Percentiles rank a stretch among this genome's conserved stretches.
Conservation (phyloP, 1,140 invertebrate genomes). For the Rhysida immarginata region DNA sequence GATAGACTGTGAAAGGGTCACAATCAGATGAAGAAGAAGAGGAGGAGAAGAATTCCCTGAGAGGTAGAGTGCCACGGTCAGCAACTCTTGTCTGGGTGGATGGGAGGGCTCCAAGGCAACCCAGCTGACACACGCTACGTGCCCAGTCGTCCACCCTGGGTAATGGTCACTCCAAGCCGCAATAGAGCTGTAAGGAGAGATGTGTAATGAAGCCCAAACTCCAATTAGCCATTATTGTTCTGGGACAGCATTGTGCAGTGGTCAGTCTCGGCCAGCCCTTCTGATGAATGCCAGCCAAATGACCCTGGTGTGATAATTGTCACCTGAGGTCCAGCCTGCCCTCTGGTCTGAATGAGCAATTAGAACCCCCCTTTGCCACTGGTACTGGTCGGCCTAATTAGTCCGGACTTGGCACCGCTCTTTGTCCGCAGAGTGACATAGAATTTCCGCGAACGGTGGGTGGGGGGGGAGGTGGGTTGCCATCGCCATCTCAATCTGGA, state of each 20-base stretch:
- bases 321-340: constrained; percentile 6
- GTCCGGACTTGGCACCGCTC: no score
- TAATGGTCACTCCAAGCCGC: constrained; percentile 8
- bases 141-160: not conserved
- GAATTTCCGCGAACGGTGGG: no score
- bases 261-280: not conserved
- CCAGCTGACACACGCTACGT: constrained; percentile 5
- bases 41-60: no score
- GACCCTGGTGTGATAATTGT: constrained; percentile 9
- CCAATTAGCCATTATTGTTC: constrained; percentile 9
- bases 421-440: no score
- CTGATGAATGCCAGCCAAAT: constrained; percentile 9
- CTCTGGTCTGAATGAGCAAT: constrained; percentile 5
- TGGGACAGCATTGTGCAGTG: constrained; percentile 4
- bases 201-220: constrained; percentile 8
- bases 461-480: no score
- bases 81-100: no score
- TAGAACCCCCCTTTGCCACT: not conserved
- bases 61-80: no score
- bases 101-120: not conserved
- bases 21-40: no score
- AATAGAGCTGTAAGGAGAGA: constrained; percentile 7
- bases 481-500: no score
- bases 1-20: no score
- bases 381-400: no score